Evolutionary conservation across 2,888 invertebrate species (phyloP).

Genomic region (Lasioglossum leucozonium): DNA sequence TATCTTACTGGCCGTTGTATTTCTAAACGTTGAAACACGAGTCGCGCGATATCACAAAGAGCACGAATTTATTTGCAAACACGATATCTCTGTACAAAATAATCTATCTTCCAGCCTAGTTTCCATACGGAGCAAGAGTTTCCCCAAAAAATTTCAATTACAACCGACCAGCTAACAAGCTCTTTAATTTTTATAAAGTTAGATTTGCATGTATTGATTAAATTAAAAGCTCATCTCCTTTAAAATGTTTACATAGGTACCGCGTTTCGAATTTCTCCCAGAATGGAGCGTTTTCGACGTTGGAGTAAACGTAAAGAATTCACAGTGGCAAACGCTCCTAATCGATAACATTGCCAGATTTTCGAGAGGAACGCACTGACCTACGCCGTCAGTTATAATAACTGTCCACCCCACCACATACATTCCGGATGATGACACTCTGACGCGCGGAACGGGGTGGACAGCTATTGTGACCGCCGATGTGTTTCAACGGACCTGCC

Average conservation of each 20-base stretch:
- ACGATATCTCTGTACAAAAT: no score
- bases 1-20: not conserved
- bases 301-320: no score
- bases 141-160: not conserved
- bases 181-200: not conserved
- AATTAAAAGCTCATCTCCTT: not conserved
- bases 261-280: no score
- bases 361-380: not conserved
- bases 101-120: no score
- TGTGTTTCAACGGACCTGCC: not conserved
- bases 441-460: not conserved
- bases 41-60: no score
- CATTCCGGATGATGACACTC: not conserved
- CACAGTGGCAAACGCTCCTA: not conserved
- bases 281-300: no score
- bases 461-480: not conserved
- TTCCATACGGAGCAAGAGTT: not conserved
- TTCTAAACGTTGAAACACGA: not conserved
- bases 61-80: no score
- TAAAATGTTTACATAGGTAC: not conserved
- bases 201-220: not conserved
- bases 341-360: not conserved
- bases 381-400: constrained; percentile 3
- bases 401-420: not conserved
- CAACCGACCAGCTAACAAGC: not conserved